These are phyloP conservation scores for Blastomussa wellsi DNA, from an alignment of 92 coral and sea anemone species.

Conservation along the genomic window DNA sequence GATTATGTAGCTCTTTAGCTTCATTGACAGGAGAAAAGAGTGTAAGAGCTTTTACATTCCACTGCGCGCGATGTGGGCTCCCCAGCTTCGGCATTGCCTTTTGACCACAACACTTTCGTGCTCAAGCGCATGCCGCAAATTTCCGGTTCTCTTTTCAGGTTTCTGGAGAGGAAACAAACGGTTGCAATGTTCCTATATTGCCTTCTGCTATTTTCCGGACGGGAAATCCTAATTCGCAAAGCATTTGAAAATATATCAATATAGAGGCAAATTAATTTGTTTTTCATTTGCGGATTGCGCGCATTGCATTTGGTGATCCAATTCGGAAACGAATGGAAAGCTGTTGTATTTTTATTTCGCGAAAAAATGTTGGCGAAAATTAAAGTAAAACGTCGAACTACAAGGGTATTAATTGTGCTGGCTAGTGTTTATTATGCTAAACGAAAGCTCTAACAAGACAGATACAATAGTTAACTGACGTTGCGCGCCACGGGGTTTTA, in stretches of 20 bases:
- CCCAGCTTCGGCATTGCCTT: not conserved
- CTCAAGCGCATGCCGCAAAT: conserved; percentile 33
- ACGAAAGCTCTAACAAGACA: conserved; percentile 17
- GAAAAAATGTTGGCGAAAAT: not conserved
- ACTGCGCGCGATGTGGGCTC: not conserved
- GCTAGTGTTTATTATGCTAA: not conserved
- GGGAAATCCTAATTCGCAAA: conserved; percentile 46
- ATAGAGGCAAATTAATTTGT: conserved; percentile 16
- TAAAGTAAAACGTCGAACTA: not conserved
- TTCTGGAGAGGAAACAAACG: conserved; percentile 60
- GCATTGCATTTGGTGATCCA: conserved; percentile 16
- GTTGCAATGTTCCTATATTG: conserved; percentile 15
- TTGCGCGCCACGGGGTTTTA: conserved; percentile 7
- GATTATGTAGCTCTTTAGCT: not conserved
- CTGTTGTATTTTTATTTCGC: not conserved
- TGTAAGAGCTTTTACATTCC: not conserved
- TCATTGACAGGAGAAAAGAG: not conserved
- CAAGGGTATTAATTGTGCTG: not conserved
- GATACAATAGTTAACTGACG: conserved; percentile 4
- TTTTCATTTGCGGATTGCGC: conserved; percentile 1
- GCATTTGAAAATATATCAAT: conserved; percentile 30
- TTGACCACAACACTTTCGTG: conserved; percentile 25
- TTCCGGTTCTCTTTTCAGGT: conserved; percentile 56
- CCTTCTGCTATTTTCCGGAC: conserved; percentile 44
- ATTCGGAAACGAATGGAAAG: conserved; percentile 1